A percentile compares a stretch with the other conserved stretches of the same genome.
phyloP scores from a whole-genome alignment of 1,140 invertebrate genomes.

The Cecropterus lyciades region DNA sequence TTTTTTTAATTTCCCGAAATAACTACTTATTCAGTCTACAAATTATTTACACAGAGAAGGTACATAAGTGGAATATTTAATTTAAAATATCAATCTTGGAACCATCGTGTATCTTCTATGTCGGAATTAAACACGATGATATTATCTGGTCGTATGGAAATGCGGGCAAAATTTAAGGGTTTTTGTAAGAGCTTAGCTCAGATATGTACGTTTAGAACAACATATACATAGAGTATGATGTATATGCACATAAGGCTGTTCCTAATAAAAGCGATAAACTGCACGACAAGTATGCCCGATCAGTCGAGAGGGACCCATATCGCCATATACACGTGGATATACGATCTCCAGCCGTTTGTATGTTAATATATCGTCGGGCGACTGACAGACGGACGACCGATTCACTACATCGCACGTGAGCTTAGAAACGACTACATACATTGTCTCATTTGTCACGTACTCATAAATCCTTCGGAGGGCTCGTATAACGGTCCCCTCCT shows the following conservation, averaged over 20 bases:
- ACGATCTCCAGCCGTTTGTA: constrained; percentile 38
- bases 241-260: constrained; percentile 9
- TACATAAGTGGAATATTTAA: no score
- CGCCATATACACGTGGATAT: constrained; percentile 29
- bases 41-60: no score
- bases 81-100: no score
- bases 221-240: no score
- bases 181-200: no score
- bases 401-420: constrained; percentile 36
- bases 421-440: constrained; percentile 38
- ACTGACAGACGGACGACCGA: constrained; percentile 22
- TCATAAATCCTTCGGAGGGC: constrained; percentile 40
- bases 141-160: no score
- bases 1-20: no score
- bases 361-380: constrained; percentile 37
- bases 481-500: constrained; percentile 10
- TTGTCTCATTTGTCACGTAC: constrained; percentile 41
- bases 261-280: constrained; percentile 46
- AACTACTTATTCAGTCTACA: no score
- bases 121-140: no score
- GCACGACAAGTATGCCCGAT: constrained; percentile 24
- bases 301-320: constrained; percentile 21
- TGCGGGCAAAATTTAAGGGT: no score
- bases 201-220: no score
- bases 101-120: no score